phyloP scores from a whole-genome alignment of 2,797 vertebrate genomes.

The Numenius phaeopus region DNA sequence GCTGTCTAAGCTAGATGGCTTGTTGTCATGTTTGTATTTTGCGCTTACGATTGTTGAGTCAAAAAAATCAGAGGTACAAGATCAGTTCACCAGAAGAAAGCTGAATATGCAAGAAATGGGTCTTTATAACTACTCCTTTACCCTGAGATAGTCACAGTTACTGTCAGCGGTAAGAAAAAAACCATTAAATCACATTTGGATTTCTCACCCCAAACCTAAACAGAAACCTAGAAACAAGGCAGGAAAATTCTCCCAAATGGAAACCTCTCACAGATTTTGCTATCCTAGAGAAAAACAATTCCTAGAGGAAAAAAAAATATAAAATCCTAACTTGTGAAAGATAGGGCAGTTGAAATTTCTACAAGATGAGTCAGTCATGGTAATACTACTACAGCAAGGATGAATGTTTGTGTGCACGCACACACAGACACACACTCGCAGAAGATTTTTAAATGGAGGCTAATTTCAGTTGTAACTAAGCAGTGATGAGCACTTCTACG shows the following conservation, averaged over 20 bases:
- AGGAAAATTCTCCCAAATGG: not conserved
- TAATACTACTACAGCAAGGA: not conserved
- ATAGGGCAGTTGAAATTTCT: not conserved
- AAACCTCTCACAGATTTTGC: not conserved
- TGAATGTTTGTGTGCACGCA: not conserved
- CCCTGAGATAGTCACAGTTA: not conserved
- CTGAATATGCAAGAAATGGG: not conserved
- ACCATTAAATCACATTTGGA: not conserved
- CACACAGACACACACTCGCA: not conserved
- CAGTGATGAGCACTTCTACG: not conserved
- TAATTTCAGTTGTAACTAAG: conserved; percentile 8
- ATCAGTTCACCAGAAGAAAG: not conserved
- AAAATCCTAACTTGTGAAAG: not conserved
- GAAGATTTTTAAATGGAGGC: conserved; percentile 10
- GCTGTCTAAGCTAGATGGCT: conserved; percentile 5
- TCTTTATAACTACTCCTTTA: not conserved
- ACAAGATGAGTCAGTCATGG: not conserved
- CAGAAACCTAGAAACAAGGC: not conserved
- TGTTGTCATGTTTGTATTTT: not conserved
- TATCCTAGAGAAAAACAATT: not conserved
- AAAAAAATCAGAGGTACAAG: not conserved
- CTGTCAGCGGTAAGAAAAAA: not conserved
- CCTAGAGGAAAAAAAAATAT: not conserved
- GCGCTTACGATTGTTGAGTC: not conserved
- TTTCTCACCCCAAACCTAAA: not conserved